Percentiles rank a stretch among this genome's conserved stretches.
phyloP scores from a whole-genome alignment of 2,113 vertebrate genomes.

The Saccopteryx bilineata region DNA sequence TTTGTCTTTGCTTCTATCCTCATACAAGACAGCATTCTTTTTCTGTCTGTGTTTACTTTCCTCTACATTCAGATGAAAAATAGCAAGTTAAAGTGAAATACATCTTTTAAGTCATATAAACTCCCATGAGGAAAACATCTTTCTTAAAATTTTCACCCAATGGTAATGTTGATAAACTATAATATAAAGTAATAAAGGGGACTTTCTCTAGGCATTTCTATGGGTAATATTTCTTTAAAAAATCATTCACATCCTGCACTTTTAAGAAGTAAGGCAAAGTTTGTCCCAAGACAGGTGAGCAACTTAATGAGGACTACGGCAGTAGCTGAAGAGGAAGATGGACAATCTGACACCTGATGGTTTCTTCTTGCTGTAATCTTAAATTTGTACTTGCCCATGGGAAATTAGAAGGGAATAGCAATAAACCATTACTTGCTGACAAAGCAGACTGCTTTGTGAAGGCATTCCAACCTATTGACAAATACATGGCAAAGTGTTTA shows the following conservation, averaged over 20 bases:
- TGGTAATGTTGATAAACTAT: slow-evolving; percentile 62
- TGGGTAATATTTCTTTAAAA: slow-evolving; percentile 67
- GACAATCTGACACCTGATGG: slow-evolving; percentile 67
- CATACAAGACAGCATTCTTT: not conserved
- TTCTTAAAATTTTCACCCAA: slow-evolving; percentile 12
- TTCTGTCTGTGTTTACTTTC: not conserved
- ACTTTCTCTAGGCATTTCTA: slow-evolving; percentile 53
- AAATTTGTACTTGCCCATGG: slow-evolving; percentile 63
- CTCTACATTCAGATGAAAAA: slow-evolving; percentile 32
- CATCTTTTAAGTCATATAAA: not conserved
- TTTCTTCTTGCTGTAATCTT: slow-evolving; percentile 64
- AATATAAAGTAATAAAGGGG: slow-evolving; percentile 51
- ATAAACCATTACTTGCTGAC: slow-evolving; percentile 79
- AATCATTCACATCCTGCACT: slow-evolving; percentile 21
- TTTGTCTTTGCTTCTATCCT: not conserved
- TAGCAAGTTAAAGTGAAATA: slow-evolving; percentile 1
- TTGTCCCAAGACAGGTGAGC: slow-evolving; percentile 60
- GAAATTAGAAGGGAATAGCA: slow-evolving; percentile 77
- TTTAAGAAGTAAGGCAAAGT: slow-evolving; percentile 53
- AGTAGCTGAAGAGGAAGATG: slow-evolving; percentile 63
- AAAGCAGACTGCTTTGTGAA: slow-evolving; percentile 76
- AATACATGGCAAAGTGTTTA: slow-evolving; percentile 75
- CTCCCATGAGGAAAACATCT: not conserved
- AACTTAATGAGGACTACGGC: slow-evolving; percentile 68
- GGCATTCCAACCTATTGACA: slow-evolving; percentile 78